Conservation (phyloP, 2,888 invertebrate species). For the Phorcus lineatus region DNA sequence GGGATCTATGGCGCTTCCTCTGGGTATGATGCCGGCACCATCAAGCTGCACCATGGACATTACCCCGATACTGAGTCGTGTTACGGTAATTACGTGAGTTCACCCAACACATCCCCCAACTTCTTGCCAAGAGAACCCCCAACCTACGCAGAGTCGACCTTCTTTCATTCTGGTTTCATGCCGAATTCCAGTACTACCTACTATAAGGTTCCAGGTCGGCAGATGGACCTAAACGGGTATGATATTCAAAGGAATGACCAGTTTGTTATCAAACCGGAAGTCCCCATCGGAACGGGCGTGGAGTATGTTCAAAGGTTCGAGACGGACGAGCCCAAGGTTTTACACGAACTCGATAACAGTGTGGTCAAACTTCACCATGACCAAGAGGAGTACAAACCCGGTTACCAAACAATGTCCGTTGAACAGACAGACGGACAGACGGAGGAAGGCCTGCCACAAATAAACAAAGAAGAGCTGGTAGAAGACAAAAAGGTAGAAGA, state of each 20-base stretch:
- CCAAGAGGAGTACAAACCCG: background rate
- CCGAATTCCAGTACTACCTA: constrained; percentile 44
- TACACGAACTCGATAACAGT: constrained; percentile 31
- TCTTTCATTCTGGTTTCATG: constrained; percentile 56
- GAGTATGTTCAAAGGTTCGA: constrained; percentile 45
- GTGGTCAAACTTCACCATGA: constrained; percentile 28
- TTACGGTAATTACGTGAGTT: constrained; percentile 49
- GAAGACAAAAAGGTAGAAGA: constrained; percentile 31
- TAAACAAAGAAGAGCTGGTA: background rate
- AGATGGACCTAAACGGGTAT: constrained; percentile 44
- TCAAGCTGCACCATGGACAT: constrained; percentile 58
- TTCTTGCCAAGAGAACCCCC: constrained; percentile 57
- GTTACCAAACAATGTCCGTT: constrained; percentile 9
- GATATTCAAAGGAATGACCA: constrained; percentile 41
- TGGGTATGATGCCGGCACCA: constrained; percentile 51
- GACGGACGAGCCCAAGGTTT: constrained; percentile 40
- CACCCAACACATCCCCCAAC: constrained; percentile 41
- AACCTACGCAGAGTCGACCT: constrained; percentile 57
- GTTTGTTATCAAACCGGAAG: constrained; percentile 47
- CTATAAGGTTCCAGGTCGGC: constrained; percentile 51
- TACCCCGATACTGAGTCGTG: constrained; percentile 56
- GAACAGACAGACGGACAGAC: constrained; percentile 9
- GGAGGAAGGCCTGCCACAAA: background rate
- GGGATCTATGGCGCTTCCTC: constrained; percentile 53
- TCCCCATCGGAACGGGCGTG: constrained; percentile 37